Base-by-base conservation (phyloP, 2,113 vertebrate species). In the Tinamus guttatus region DNA sequence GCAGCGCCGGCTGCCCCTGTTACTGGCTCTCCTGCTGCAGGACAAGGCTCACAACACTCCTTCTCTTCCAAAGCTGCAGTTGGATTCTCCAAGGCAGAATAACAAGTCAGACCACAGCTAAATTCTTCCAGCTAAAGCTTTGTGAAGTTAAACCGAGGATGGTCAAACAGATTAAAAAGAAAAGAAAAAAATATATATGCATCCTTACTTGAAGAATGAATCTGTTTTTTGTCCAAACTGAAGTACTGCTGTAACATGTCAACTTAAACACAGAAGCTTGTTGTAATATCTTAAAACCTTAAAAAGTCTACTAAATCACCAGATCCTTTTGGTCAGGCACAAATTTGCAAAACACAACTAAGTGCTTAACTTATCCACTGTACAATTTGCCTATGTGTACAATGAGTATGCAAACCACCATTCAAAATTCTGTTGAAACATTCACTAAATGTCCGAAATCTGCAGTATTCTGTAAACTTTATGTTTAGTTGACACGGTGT, bases 1-100 rank as follows among this genome's bases (percentile, higher is more conserved):
- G 15, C 54, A 78, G 24, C 1, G 0, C 34, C 47, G 22, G 11
- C 1, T 5, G 38, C 27, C 30, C 69, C 30, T 0, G 0, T 21
- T 85, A 45, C 71, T 38, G 43, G 34, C 76, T 76, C 7, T 25
- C 19, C 17, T 38, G 60, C 45, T 36, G 14, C 5, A 62, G 30
- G 54, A 58, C 16, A 58, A 82, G 32, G 54, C 34, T 63, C 64
- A 43, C 14, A 56, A 32, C 28, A 18, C 15, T 32, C 54, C 28
- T 58, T 30, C 54, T 58, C 30, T 9, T 58, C 54, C 40, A 63
- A 86, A 91, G 11, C n/a, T 63, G 36, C 19, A 49, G 47, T 20
- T 21, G 11, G 49, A 24, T 49, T 24, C 49, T 49, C 49, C 49
- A 49, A 49, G 30, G 36, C 56, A 22, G 52, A 36, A 16, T 30